phyloP scores from a whole-genome alignment of 1,140 invertebrate species.

The Zelostemma sp. region DNA sequence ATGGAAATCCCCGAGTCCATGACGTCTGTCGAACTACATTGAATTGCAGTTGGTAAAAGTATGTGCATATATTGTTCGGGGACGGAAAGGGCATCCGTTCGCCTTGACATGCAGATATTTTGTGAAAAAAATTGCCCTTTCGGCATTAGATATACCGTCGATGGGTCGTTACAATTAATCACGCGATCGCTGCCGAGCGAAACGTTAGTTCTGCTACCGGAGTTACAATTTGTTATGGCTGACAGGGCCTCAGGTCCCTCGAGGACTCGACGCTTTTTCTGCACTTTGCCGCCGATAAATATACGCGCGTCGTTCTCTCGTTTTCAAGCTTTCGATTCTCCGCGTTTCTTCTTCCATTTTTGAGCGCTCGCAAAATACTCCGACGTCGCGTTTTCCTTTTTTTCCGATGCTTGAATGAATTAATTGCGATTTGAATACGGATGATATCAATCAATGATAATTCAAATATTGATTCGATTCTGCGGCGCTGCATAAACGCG shows the following conservation, averaged over 20 bases:
- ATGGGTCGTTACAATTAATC: slow-evolving; percentile 66
- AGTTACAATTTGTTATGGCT: slow-evolving; percentile 68
- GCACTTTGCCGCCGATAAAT: slow-evolving; percentile 44
- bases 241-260: slow-evolving; percentile 53
- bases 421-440: too few species aligned
- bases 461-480: slow-evolving; percentile 60
- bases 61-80: slow-evolving; percentile 29
- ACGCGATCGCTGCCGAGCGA: slow-evolving; percentile 54
- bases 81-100: slow-evolving; percentile 54
- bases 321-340: too few species aligned
- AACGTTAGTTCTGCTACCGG: slow-evolving; percentile 56
- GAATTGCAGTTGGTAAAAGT: slow-evolving; percentile 29
- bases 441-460: slow-evolving; percentile 34
- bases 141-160: slow-evolving; percentile 43
- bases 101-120: slow-evolving; percentile 67
- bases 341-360: too few species aligned
- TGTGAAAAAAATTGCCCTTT: slow-evolving; percentile 37
- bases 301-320: slow-evolving; percentile 28
- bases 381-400: too few species aligned
- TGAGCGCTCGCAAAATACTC: too few species aligned
- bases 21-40: slow-evolving; percentile 16
- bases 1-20: slow-evolving; percentile 51
- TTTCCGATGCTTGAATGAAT: too few species aligned
- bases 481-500: slow-evolving; percentile 22
- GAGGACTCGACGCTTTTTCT: slow-evolving; percentile 48